phyloP scores from a whole-genome alignment of 1,140 invertebrate genomes.

The Papilio helenus region DNA sequence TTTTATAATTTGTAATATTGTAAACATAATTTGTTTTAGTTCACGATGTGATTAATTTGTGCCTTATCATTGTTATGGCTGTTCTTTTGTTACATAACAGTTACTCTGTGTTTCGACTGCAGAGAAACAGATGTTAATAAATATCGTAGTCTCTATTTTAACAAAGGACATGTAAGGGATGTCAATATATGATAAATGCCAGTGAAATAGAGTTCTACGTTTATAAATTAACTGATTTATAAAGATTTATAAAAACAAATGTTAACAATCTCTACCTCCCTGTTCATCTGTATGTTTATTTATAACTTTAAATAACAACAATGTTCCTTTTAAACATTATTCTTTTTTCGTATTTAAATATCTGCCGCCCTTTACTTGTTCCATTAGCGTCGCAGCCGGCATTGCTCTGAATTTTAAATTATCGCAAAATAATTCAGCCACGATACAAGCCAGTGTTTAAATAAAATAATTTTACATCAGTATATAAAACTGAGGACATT shows the following conservation, averaged over 20 bases:
- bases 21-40: not conserved
- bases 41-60: not conserved
- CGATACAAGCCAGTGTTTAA: not conserved
- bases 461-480: not conserved
- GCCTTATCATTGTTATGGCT: not conserved
- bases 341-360: not conserved
- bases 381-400: not conserved
- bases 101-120: too few relatives aligned
- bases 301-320: not conserved
- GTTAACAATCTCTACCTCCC: not conserved
- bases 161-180: too few relatives aligned
- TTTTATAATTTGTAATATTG: not conserved
- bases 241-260: not conserved
- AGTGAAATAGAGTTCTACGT: too few relatives aligned
- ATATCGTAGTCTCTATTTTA: too few relatives aligned
- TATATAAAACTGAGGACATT: not conserved
- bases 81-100: not conserved
- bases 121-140: too few relatives aligned
- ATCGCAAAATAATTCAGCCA: not conserved
- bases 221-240: not conserved
- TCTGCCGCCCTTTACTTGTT: slow-evolving; percentile 1
- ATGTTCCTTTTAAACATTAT: not conserved
- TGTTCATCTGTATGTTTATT: not conserved
- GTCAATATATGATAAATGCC: too few relatives aligned
- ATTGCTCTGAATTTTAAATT: slow-evolving; percentile 4